These are phyloP conservation scores for Phengaris arion DNA, from an alignment of 2,888 invertebrate species.

Conservation along the genomic window DNA sequence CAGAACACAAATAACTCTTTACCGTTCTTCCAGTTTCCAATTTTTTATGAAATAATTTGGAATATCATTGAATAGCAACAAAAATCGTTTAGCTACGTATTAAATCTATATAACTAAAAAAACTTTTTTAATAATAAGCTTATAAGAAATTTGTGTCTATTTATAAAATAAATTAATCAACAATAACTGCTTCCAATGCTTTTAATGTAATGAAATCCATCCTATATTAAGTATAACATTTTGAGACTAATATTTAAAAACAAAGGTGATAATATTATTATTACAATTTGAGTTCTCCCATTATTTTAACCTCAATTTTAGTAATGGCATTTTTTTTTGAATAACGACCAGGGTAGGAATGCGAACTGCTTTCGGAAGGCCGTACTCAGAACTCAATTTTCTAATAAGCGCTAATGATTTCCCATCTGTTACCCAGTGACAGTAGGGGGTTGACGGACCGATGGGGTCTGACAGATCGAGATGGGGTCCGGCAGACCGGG, in stretches of 20 bases:
- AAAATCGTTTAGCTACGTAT: too few relatives aligned
- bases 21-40: neutral
- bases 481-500: neutral
- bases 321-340: slow-evolving; percentile 2
- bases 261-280: neutral
- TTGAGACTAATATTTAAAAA: neutral
- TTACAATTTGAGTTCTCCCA: neutral
- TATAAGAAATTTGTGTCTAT: too few relatives aligned
- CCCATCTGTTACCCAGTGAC: slow-evolving; percentile 27
- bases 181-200: too few relatives aligned
- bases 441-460: slow-evolving; percentile 8
- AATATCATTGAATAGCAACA: too few relatives aligned
- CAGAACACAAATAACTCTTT: slow-evolving; percentile 6
- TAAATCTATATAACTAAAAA: too few relatives aligned
- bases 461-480: slow-evolving; percentile 5
- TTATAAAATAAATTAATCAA: too few relatives aligned
- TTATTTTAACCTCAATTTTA: neutral
- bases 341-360: neutral
- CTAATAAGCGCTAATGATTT: slow-evolving; percentile 27
- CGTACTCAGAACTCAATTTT: slow-evolving; percentile 26
- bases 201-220: too few relatives aligned
- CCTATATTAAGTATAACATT: too few relatives aligned
- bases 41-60: neutral
- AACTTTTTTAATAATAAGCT: too few relatives aligned
- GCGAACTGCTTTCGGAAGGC: slow-evolving; percentile 12